A percentile compares a stretch with the other conserved stretches of the same genome.
Conservation (phyloP, 2,888 invertebrate genomes). For the Carcina quercana region DNA sequence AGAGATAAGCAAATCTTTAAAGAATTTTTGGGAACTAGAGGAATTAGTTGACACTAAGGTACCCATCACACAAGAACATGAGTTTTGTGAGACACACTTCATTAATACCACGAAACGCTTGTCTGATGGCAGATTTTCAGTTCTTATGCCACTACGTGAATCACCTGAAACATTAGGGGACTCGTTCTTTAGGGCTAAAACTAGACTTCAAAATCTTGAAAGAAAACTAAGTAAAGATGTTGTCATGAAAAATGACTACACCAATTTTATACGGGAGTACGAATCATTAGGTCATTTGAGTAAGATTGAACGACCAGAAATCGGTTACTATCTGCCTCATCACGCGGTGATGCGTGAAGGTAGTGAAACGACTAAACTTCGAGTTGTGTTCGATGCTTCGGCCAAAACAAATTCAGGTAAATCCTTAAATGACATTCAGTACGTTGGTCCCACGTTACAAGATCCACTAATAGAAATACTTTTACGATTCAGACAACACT, state of each 20-base stretch:
- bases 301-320: not conserved
- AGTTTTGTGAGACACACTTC: slow-evolving; percentile 15
- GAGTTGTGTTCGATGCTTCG: slow-evolving; percentile 3
- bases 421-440: slow-evolving; percentile 16
- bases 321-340: slow-evolving; percentile 6
- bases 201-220: slow-evolving; percentile 7
- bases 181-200: slow-evolving; percentile 7
- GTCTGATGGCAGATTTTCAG: slow-evolving; percentile 14
- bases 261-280: slow-evolving; percentile 6
- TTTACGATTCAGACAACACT: slow-evolving; percentile 16
- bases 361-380: slow-evolving; percentile 5
- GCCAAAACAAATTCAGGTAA: not conserved
- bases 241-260: slow-evolving; percentile 2
- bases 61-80: slow-evolving; percentile 9
- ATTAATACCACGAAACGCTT: slow-evolving; percentile 9
- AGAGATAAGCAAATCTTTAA: not conserved
- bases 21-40: slow-evolving; percentile 15
- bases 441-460: slow-evolving; percentile 18
- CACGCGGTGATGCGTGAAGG: slow-evolving; percentile 4
- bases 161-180: slow-evolving; percentile 10
- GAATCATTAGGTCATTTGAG: slow-evolving; percentile 4
- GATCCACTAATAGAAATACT: slow-evolving; percentile 16
- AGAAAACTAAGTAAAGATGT: slow-evolving; percentile 8
- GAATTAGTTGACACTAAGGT: slow-evolving; percentile 9
- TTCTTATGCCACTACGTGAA: slow-evolving; percentile 13